Evolutionary conservation across 2,888 invertebrate species (phyloP), one percentile per base, ranked within the genome.

Genomic region (Melieria omissa): DNA sequence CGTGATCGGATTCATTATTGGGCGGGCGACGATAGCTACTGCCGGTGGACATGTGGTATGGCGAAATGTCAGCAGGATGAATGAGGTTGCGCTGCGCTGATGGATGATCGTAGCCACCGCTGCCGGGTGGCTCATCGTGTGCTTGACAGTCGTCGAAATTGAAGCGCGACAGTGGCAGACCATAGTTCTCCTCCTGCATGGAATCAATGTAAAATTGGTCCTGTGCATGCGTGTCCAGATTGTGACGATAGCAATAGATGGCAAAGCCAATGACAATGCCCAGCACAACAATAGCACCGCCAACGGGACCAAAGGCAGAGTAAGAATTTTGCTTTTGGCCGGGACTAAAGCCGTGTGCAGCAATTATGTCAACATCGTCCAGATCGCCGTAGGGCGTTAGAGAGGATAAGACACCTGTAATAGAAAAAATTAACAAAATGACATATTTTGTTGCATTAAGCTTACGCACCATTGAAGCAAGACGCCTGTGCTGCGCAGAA

Each of bases 221-320:
- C 45, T 83, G 80, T 1, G 81, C 76, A 64, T 83, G 83, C 4
- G 78, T 72, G 47, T 87, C 87, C 52, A 84, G 74, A 81, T 91
- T 92, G 78, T 92, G 93, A 47, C 94, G 90, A 83, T 95, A 95
- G 85, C 96, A 96, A 84, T 96, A 95, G 74, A 95, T 92, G 9
- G 93, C 93, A 68, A 96, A 90, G 0, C 94, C 94, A 76, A 96
- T 89, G 9, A 96, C 90, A 78, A 96, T 88, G 81, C 94, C 93
- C 67, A 95, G 90, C 14, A 93, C 93, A 73, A 96, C 91, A 73
- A 96, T 92, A 64, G 94, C 95, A 6, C 95, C 96, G 9, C 94
- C 93, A 57, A 96, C 93, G 0, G 96, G 95, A 0, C 96, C 95
- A 46, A 96, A 92, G 0, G 95, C 93, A 0, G 95, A 91, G 84